phyloP scores from a whole-genome alignment of 2,797 vertebrate genomes.

The Diplodus puntazzo region DNA sequence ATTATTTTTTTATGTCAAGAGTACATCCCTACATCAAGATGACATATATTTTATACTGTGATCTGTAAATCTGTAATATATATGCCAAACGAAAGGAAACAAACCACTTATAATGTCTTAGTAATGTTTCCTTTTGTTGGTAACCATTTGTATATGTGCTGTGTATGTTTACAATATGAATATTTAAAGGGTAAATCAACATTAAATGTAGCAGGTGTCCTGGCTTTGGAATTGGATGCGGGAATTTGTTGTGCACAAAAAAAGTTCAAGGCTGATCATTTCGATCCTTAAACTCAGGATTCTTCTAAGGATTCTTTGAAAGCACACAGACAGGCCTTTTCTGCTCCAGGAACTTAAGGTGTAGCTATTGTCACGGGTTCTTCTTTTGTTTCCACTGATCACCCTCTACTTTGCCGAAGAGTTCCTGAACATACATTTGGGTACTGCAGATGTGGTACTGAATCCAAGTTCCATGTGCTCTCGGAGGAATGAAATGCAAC shows the following conservation, averaged over 20 bases:
- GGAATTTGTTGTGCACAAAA: not conserved
- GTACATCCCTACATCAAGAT: slow-evolving; percentile 10
- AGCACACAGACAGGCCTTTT: not conserved
- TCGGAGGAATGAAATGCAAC: not conserved
- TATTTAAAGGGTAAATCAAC: slow-evolving; percentile 57
- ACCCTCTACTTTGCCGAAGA: not conserved
- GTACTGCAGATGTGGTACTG: too few relatives aligned
- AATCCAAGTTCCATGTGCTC: not conserved
- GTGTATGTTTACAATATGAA: slow-evolving; percentile 46
- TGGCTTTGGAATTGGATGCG: not conserved
- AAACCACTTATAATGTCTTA: slow-evolving; percentile 3
- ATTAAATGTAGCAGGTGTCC: not conserved
- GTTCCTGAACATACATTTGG: not conserved
- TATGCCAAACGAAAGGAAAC: slow-evolving; percentile 44
- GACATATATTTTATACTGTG: slow-evolving; percentile 33
- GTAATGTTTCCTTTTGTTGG: slow-evolving; percentile 50
- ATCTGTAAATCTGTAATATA: slow-evolving; percentile 34
- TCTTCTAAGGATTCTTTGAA: not conserved
- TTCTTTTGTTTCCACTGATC: not conserved
- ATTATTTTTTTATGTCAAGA: slow-evolving; percentile 15
- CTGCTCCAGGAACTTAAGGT: not conserved
- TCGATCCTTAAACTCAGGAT: not conserved
- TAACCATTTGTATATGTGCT: slow-evolving; percentile 42
- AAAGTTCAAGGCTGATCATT: not conserved
- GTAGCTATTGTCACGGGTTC: not conserved